A percentile compares a stretch with the other conserved stretches of the same genome.
Evolutionary conservation across 2,797 vertebrate genomes (phyloP).

Genomic region (Takifugu ocellatus): DNA sequence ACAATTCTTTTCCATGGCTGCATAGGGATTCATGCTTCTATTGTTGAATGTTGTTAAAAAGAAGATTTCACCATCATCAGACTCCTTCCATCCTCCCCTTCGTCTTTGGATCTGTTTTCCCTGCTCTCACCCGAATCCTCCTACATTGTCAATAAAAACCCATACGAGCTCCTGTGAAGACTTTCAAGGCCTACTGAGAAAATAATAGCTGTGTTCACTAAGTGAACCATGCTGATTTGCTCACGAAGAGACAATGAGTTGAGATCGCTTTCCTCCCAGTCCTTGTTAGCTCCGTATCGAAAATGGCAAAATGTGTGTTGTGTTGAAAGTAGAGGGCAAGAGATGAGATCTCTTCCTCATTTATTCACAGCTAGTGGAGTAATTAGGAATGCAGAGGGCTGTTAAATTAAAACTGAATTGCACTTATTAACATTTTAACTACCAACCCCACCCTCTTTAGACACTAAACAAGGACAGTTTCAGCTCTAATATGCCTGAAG

Average conservation of each 20-base stretch:
- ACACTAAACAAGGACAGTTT: slow-evolving; percentile 81
- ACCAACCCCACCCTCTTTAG: slow-evolving; percentile 82
- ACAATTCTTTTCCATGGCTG: slow-evolving; percentile 89
- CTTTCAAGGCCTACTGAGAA: slow-evolving; percentile 58
- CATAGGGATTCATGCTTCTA: slow-evolving; percentile 76
- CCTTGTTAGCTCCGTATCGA: slow-evolving; percentile 57
- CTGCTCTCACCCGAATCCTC: slow-evolving; percentile 29
- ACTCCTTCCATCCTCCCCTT: slow-evolving; percentile 28
- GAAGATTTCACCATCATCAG: slow-evolving; percentile 37
- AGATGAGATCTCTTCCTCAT: slow-evolving; percentile 79
- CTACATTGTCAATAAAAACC: slow-evolving; percentile 42
- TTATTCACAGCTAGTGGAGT: slow-evolving; percentile 84
- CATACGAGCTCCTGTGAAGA: slow-evolving; percentile 26
- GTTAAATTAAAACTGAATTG: slow-evolving; percentile 86
- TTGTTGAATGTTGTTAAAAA: slow-evolving; percentile 71
- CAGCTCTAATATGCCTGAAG: slow-evolving; percentile 75
- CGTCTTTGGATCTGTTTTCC: slow-evolving; percentile 27
- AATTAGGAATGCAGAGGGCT: slow-evolving; percentile 85
- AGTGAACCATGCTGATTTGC: slow-evolving; percentile 58
- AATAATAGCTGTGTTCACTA: slow-evolving; percentile 55
- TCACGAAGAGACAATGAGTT: slow-evolving; percentile 51
- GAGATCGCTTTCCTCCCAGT: slow-evolving; percentile 60
- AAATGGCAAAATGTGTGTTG: slow-evolving; percentile 65
- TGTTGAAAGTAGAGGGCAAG: slow-evolving; percentile 64
- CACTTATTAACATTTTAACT: slow-evolving; percentile 87